phyloP scores from a whole-genome alignment of 1,140 invertebrate genomes.

The Brachionus rotundiformis region DNA sequence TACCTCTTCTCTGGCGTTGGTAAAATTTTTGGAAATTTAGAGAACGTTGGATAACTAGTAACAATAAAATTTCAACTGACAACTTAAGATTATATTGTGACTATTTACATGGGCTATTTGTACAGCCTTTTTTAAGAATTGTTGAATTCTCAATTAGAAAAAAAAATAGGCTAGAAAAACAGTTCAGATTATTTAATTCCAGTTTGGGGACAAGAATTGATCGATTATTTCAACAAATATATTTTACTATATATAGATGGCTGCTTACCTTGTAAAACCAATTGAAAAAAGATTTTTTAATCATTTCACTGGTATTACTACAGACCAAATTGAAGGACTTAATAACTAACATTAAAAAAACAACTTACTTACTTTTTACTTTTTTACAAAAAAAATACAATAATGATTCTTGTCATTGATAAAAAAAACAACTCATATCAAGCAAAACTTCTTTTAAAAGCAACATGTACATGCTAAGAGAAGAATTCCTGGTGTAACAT shows the following conservation, averaged over 20 bases:
- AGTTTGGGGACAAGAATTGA: not conserved
- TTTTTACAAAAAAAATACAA: no score
- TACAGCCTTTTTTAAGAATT: not conserved
- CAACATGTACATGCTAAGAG: not conserved
- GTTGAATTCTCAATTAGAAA: not conserved
- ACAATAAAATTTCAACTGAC: not conserved
- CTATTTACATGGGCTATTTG: not conserved
- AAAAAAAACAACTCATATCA: not conserved
- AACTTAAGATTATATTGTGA: not conserved
- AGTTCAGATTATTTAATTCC: not conserved
- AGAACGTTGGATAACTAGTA: not conserved
- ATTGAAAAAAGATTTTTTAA: not conserved
- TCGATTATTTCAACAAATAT: not conserved
- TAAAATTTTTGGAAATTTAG: constrained; percentile 11
- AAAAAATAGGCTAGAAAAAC: not conserved
- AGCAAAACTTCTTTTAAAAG: not conserved
- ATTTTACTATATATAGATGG: not conserved
- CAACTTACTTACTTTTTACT: no score
- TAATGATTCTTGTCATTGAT: not conserved
- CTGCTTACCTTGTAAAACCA: not conserved
- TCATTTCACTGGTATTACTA: not conserved
- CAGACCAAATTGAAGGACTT: not conserved
- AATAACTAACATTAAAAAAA: constrained; percentile 4
- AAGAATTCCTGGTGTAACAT: constrained; percentile 41
- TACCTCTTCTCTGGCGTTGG: not conserved